Base-by-base conservation (phyloP, 2,888 invertebrate species). In the Scaptomyza caliginosa region DNA sequence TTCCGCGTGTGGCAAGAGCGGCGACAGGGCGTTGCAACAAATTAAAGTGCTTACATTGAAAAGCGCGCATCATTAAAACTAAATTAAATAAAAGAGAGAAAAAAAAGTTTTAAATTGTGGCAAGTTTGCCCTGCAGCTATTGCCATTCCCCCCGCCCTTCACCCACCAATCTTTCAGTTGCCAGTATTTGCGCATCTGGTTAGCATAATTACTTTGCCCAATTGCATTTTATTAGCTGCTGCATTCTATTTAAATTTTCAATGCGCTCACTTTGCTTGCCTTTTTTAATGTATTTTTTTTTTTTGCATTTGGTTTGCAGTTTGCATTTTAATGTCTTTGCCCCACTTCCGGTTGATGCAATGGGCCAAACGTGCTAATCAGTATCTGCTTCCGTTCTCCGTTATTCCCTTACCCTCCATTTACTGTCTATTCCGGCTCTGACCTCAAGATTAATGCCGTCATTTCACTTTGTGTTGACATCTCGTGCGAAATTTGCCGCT, bases 21-120 rank as follows among this genome's bases (percentile, higher is more conserved):
- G 16, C 32, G 23, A 28, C 5, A 16, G 16, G 26, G 2, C 16
- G 26, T 21, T 40, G 46, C 56, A 40, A 36, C 59, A 66, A 70
- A 67, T 70, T 59, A 55, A 57, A 67, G 70, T 70, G 67, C 71
- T 72, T 68, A 64, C 69, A 73, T 69, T 69, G 74, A 43, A 58
- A 70, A 62, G 55, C 70, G 69, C 66, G 66, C 78, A 59, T 67
- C 72, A 81, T 77, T 81, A 74, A 74, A 77, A 83, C 66, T 59
- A 67, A 74, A 83, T 80, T 83, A 73, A 60, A n/a, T n/a, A n/a
- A n/a, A n/a, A n/a, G n/a, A n/a, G n/a, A n/a, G n/a, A n/a, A 64
- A 57, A 63, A 67, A 34, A 8, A 16, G 43, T 71, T 62, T 62
- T 43, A 39, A 64, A 73, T 78, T 51, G 42, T 16, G 13, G 32